These are phyloP conservation scores for Holothuria scabra DNA, from an alignment of 53 echinoderm and acorn worm species.

Conservation along the genomic window DNA sequence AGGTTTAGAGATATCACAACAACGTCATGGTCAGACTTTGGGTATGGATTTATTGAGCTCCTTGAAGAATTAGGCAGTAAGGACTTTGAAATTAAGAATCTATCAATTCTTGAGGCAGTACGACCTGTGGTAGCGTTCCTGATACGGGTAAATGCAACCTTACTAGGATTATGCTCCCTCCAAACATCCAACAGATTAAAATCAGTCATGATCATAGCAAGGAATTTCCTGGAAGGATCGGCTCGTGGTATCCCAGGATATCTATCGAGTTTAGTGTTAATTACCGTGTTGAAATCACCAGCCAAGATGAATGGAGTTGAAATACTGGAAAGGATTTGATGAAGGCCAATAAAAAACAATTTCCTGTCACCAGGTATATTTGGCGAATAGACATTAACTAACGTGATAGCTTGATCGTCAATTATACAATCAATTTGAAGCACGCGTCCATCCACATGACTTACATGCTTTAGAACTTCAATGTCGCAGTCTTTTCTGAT, in stretches of 20 bases:
- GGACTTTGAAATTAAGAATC: background rate
- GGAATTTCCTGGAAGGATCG: background rate
- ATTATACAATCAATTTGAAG: background rate
- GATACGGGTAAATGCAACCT: background rate
- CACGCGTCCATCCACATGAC: background rate
- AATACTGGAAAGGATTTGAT: background rate
- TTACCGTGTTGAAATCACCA: background rate
- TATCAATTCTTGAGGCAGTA: background rate
- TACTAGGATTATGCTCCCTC: background rate
- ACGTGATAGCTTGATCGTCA: background rate
- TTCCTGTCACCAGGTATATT: background rate
- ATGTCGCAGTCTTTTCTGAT: conserved; percentile 13
- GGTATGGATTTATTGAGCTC: background rate
- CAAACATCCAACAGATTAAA: background rate
- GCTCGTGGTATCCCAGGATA: background rate
- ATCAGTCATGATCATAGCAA: background rate
- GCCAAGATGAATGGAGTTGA: background rate
- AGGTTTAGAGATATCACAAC: background rate
- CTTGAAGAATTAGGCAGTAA: background rate
- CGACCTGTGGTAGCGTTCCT: background rate
- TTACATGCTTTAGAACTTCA: background rate
- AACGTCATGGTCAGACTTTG: too few relatives aligned
- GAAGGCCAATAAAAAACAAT: background rate
- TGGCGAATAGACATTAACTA: conserved; percentile 7
- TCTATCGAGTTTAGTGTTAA: background rate